Conservation (phyloP, 2,888 invertebrate genomes). For the Xanthorhoe designata region DNA sequence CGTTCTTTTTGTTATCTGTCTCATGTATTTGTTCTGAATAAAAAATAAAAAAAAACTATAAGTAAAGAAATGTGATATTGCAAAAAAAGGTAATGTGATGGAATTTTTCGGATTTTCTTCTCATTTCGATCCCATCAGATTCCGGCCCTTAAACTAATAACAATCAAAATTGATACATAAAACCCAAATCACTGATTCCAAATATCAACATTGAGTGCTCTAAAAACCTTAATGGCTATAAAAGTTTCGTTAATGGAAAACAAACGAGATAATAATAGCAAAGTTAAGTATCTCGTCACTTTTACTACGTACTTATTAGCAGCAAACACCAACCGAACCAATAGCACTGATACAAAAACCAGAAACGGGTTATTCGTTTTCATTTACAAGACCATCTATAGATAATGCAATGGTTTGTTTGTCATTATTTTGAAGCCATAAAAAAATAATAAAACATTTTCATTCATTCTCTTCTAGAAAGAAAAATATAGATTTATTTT, state of each 20-base stretch:
- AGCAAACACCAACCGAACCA: slow-evolving; percentile 11
- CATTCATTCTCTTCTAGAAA: too few relatives aligned
- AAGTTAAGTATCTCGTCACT: slow-evolving; percentile 14
- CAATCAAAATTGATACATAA: not conserved
- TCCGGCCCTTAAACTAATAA: not conserved
- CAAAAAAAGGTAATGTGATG: too few relatives aligned
- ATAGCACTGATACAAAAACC: slow-evolving; percentile 13
- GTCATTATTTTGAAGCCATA: not conserved
- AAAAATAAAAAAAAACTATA: too few relatives aligned
- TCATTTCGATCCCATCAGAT: not conserved
- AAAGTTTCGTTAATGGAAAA: slow-evolving; percentile 19
- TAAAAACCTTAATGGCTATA: slow-evolving; percentile 17
- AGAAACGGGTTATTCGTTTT: slow-evolving; percentile 11
- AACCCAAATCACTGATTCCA: not conserved
- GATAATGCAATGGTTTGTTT: slow-evolving; percentile 6
- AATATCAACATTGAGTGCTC: slow-evolving; percentile 3
- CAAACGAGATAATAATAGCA: slow-evolving; percentile 14
- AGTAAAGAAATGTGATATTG: too few relatives aligned
- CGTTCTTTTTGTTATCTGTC: too few relatives aligned
- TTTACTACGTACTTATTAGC: slow-evolving; percentile 17
- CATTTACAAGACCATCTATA: slow-evolving; percentile 5
- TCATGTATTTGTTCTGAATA: too few relatives aligned
- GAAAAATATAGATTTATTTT: too few relatives aligned
- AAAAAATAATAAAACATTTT: not conserved
- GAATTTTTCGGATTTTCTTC: not conserved